A percentile compares a stretch with the other conserved stretches of the same genome.
Evolutionary conservation across 2,113 vertebrate genomes (phyloP).

Genomic region (Athene cunicularia): DNA sequence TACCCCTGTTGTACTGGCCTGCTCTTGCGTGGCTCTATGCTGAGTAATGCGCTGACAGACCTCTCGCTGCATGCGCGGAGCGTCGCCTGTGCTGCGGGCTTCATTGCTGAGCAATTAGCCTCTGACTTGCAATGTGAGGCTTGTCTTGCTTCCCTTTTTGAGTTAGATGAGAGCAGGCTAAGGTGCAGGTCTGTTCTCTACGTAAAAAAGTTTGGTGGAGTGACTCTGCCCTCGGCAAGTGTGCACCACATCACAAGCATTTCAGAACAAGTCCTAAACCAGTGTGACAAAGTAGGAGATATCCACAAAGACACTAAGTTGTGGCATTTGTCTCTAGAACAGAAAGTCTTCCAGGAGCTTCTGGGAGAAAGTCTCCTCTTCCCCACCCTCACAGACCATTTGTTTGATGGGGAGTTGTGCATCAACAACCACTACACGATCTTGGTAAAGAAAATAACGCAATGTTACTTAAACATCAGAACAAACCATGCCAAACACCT

Average conservation of each 20-base stretch:
- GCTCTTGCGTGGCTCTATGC: not conserved
- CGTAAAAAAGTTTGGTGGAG: conserved; percentile 39
- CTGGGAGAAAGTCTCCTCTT: conserved; percentile 44
- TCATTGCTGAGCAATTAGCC: conserved; percentile 35
- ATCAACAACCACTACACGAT: conserved; percentile 60
- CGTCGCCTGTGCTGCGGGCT: not conserved
- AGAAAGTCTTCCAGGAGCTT: conserved; percentile 57
- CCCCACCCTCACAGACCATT: conserved; percentile 46
- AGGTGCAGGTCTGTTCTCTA: conserved; percentile 33
- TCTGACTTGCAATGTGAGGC: conserved; percentile 31
- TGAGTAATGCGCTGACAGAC: conserved; percentile 47
- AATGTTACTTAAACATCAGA: conserved; percentile 41
- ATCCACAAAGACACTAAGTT: not conserved
- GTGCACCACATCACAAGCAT: not conserved
- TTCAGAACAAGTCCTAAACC: conserved; percentile 38
- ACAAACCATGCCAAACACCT: not conserved
- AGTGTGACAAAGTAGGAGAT: not conserved
- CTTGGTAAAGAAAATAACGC: conserved; percentile 55
- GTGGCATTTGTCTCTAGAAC: conserved; percentile 27
- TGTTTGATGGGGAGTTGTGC: conserved; percentile 33
- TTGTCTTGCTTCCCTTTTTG: conserved; percentile 60
- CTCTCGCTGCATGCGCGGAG: not conserved
- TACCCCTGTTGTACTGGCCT: not conserved
- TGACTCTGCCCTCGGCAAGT: conserved; percentile 44
- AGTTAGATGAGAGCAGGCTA: not conserved